Evolutionary conservation across 2,888 invertebrate genomes (phyloP), one percentile per base, ranked within the genome.

Genomic region (Taenaris catops): DNA sequence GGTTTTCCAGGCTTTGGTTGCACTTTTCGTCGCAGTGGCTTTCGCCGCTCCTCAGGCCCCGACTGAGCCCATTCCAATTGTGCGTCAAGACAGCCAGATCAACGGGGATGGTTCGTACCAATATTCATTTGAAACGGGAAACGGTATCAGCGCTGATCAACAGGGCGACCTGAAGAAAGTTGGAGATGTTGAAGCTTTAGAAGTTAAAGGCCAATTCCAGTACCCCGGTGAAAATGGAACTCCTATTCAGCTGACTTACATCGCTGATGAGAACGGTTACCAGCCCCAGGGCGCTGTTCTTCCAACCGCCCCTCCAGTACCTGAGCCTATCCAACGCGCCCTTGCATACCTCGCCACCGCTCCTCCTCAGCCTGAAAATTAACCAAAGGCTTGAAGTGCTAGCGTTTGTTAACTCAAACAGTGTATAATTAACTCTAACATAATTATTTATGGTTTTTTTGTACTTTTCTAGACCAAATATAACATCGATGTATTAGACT

Each of bases 231-330:
- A 91, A 1, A 89, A 92, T 47, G 91, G 91, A 9, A 81, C 87
- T 47, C 90, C 88, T 47, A 91, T 91, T 57, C 88, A 89, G 45
- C 59, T 93, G 45, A 88, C 89, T 0, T 93, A 93, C 70, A 80
- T 87, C 20, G 92, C 93, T 45, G 92, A 93, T 49, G 92, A 93
- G 62, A 92, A 92, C 50, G 92, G 92, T 9, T 92, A 88, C 86
- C 91, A 91, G 58, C 91, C 92, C 0, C 87, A 76, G 50, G 90
- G 90, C 1, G 87, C 83, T 4, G 90, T 90, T 52, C 63, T 91
- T n/a, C 91, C 91, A 14, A 90, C 90, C 4, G 88, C 92, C 4
- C 93, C 93, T 18, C 93, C 93, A 49, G 91, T 93, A 38, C 93
- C 93, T 10, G 90, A 88, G 35, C 89, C 91, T 42, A 93, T 93